Base-by-base conservation (phyloP, 30 jellyfish, hydroid and myxozoan species). In the Hydractinia echinata region DNA sequence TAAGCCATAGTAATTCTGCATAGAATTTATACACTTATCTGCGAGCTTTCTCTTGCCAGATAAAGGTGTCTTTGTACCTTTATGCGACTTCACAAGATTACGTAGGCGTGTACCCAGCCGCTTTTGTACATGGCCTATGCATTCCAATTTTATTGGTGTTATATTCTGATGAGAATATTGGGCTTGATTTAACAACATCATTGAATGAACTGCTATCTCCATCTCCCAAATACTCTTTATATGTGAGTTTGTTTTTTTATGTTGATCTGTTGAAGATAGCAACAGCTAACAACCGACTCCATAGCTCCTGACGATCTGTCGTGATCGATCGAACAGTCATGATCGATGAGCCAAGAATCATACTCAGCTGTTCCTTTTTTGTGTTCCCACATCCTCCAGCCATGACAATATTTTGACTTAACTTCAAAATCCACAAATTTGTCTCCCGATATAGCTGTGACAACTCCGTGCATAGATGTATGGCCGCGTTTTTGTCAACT, bases 81-180 rank as follows among this genome's bases (percentile, higher is more conserved):
- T 85, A 52, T 61, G 44, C 15, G 74, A 76, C 51, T 58, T 51
- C 14, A 76, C 53, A 5, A 77, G 20, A 19, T 85, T 50, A 15
- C 90, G 90, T 11, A 76, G 88, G 39, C 89, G 85, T 64, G 64
- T 76, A 21, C 89, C 92, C 19, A 84, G 76, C 52, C 94, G 61
- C 68, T 77, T 85, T 67, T 83, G 92, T 11, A 83, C 89, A 68
- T 83, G 92, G 18, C 92, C 92, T 11, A 83, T 50, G 54, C 92
- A 76, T 55, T 83, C 87, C 71, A 83, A 49, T 53, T 83, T 83
- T 11, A 58, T 56, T 7, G 88, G 89, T 51, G 48, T 53, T 61
- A 83, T 68, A 76, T 81, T 71, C 61, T 73, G 71, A 11, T 62
- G 20, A 79, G 10, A 79, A 55, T 50, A 68, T 21, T n/a, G 86